A percentile compares a stretch with the other conserved stretches of the same genome.
Conservation (phyloP, 2,797 vertebrate species). For the Cossypha caffra region DNA sequence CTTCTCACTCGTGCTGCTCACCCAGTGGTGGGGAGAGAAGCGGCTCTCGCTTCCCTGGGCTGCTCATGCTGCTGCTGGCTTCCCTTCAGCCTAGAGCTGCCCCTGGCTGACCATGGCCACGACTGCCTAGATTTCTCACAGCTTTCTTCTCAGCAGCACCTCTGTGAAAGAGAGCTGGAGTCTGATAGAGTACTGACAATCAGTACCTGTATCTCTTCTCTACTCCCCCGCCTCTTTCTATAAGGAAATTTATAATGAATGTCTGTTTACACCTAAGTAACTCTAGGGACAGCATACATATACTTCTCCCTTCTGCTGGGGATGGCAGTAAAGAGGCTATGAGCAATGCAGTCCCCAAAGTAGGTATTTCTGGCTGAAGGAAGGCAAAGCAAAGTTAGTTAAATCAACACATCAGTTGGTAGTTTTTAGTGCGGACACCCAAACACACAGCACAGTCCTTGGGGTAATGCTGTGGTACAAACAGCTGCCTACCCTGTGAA, state of each 20-base stretch:
- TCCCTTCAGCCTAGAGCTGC: neutral
- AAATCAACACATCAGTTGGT: neutral
- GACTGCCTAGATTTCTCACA: neutral
- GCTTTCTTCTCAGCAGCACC: neutral
- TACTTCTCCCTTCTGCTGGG: neutral
- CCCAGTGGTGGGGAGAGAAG: neutral
- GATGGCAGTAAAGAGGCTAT: neutral
- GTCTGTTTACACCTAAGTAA: neutral
- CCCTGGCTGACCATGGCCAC: neutral
- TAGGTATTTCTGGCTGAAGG: neutral
- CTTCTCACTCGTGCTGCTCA: rapidly evolving
- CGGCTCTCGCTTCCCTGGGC: rapidly evolving
- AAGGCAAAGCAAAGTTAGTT: neutral
- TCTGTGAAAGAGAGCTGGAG: neutral
- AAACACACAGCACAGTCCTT: neutral
- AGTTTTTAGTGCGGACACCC: neutral
- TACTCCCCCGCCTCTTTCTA: neutral
- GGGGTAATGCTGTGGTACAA: neutral
- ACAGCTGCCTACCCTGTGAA: neutral
- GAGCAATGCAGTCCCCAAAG: neutral
- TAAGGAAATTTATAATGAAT: neutral
- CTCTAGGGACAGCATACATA: neutral
- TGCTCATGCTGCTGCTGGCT: neutral
- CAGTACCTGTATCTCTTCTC: neutral
- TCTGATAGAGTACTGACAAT: neutral